Percentiles rank a stretch among this genome's conserved stretches.
These are phyloP conservation scores for Leptinotarsa rubiginosa DNA, from an alignment of 2,888 invertebrate genomes.

Conservation along the genomic window DNA sequence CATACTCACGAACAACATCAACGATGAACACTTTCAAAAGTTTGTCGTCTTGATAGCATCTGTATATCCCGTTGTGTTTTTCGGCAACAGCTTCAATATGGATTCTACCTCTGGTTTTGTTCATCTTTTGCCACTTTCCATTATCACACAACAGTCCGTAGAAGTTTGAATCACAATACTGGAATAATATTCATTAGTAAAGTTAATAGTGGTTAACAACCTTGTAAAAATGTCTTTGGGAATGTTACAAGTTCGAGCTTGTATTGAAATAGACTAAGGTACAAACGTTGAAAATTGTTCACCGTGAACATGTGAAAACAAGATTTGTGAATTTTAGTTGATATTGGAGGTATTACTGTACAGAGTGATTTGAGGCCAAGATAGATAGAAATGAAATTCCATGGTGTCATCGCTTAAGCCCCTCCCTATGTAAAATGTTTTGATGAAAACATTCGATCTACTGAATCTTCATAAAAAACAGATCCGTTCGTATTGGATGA, in stretches of 20 bases:
- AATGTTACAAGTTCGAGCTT: no score
- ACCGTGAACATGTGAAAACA: no score
- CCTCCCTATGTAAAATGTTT: no score
- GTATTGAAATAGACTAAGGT: no score
- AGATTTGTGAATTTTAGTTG: no score
- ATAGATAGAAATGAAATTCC: background rate
- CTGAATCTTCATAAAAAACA: no score
- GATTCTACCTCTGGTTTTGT: constrained; percentile 50
- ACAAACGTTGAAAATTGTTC: no score
- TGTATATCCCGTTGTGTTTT: constrained; percentile 57
- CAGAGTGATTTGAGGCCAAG: background rate
- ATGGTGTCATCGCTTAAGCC: no score
- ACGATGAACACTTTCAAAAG: constrained; percentile 55
- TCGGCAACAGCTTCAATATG: constrained; percentile 53
- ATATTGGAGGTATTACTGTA: no score
- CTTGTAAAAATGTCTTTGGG: no score
- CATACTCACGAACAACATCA: constrained; percentile 56
- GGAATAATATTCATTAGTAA: constrained; percentile 15
- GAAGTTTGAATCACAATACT: constrained; percentile 54
- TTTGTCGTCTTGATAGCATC: constrained; percentile 55
- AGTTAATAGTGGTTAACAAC: background rate
- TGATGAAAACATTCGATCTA: no score
- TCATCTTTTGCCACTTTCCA: constrained; percentile 48
- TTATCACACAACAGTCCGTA: constrained; percentile 50
- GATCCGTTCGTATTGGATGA: no score